These are phyloP conservation scores for Pachycephus smyrnensis DNA, from an alignment of 2,888 invertebrate genomes.

Conservation along the genomic window DNA sequence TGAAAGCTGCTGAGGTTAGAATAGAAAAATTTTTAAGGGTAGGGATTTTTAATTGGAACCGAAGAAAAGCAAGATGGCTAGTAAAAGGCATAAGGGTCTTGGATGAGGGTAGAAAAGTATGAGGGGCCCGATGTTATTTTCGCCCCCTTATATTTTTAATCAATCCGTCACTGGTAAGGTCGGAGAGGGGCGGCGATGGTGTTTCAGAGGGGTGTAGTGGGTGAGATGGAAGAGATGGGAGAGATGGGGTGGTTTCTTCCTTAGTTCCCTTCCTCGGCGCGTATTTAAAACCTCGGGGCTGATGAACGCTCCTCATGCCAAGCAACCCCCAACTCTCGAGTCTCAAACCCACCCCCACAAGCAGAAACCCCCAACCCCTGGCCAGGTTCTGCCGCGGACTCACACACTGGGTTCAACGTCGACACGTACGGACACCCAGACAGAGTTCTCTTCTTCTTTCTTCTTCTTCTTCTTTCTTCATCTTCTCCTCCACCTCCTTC, in stretches of 20 bases:
- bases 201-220: background rate
- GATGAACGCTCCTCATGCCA: conserved; percentile 67
- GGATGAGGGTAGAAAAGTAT: conserved; percentile 18
- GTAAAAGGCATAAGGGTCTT: background rate
- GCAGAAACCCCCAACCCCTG: conserved; percentile 26
- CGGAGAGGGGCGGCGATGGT: conserved; percentile 24
- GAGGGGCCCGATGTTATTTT: conserved; percentile 55
- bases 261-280: conserved; percentile 63
- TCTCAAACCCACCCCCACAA: conserved; percentile 36
- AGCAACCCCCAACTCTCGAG: conserved; percentile 46
- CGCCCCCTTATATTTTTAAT: conserved; percentile 66
- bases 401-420: conserved; percentile 8
- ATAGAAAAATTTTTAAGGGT: background rate
- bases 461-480: conserved; percentile 19
- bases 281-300: conserved; percentile 68
- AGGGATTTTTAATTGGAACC: background rate
- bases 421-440: conserved; percentile 17
- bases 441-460: conserved; percentile 6
- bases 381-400: conserved; percentile 16
- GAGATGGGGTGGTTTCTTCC: conserved; percentile 39
- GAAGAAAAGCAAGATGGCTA: background rate
- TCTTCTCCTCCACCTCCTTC: background rate
- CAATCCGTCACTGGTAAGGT: conserved; percentile 65
- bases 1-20: background rate
- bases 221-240: conserved; percentile 21